Base-by-base conservation (phyloP, 2,113 vertebrate species). In the Pipra filicauda region DNA sequence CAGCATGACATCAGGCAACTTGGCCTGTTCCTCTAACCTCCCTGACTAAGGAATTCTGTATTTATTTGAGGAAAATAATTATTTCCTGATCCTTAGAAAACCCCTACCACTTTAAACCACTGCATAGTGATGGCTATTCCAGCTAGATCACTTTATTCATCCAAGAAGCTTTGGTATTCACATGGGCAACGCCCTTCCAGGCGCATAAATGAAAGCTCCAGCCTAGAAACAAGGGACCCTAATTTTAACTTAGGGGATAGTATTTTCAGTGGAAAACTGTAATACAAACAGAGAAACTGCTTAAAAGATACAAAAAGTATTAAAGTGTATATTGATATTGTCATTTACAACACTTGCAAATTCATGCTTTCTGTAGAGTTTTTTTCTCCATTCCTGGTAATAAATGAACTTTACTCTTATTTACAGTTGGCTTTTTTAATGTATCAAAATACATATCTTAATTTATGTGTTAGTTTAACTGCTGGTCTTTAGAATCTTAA, bases 121-220 rank as follows among this genome's bases (percentile, higher is more conserved):
- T 27, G 3, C 8, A 58, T 46, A 6, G 8, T 37, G 11, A 27
- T 55, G 24, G 21, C 2, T 6, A 8, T 74, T 71, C 15, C 31
- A 30, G 3, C 15, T n/a, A 77, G 19, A 70, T 66, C 12, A 31
- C 8, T 58, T 49, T 27, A 69, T 57, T 82, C 22, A 72, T 33
- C 22, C 22, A 51, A 71, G 20, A 44, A 81, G 2, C 15, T 75
- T 66, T 66, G 23, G 6, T 37, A 33, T 74, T 67, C 14, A 64
- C 11, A 21, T 6, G 43, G 7, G 12, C 4, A 73, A 19, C 27
- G 5, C 8, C 13, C 9, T 72, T 91, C 28, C 41, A 59, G 15
- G 3, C 15, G 2, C 0, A 0, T 49, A 77, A 72, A 35, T 27
- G 16, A 72, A 86, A 57, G 35, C 12, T 64, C 39, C 24, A 61